These are phyloP conservation scores for Neria commutata DNA, from an alignment of 2,888 invertebrate species.

Conservation along the genomic window DNA sequence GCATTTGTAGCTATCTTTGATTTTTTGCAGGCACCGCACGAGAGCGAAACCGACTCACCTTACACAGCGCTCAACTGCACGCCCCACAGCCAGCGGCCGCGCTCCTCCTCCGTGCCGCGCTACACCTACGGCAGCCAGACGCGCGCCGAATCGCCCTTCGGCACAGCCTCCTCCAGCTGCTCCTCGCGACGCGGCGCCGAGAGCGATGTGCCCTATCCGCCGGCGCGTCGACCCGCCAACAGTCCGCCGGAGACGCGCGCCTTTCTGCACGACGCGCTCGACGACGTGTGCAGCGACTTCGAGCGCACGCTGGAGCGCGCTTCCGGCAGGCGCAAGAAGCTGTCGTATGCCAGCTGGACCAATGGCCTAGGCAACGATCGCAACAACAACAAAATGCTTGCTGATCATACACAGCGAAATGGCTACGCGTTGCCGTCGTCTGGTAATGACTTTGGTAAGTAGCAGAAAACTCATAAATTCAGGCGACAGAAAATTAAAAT, in stretches of 20 bases:
- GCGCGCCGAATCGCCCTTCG: constrained; percentile 52
- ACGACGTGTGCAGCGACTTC: constrained; percentile 73
- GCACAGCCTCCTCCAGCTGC: constrained; percentile 54
- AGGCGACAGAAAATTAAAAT: not conserved
- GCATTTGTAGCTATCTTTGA: constrained; percentile 6
- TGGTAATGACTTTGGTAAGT: constrained; percentile 53
- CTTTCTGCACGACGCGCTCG: constrained; percentile 63
- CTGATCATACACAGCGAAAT: constrained; percentile 35
- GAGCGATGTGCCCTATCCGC: constrained; percentile 38
- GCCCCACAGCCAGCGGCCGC: constrained; percentile 37
- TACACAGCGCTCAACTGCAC: constrained; percentile 33
- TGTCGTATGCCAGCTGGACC: constrained; percentile 15
- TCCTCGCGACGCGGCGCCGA: constrained; percentile 51
- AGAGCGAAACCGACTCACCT: constrained; percentile 59
- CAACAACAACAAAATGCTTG: constrained; percentile 47
- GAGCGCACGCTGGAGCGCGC: constrained; percentile 71
- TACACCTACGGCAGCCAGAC: constrained; percentile 44
- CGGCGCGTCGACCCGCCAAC: constrained; percentile 37
- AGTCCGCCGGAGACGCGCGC: constrained; percentile 60
- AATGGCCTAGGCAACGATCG: constrained; percentile 46
- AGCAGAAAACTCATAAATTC: constrained; percentile 1
- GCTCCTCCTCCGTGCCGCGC: constrained; percentile 54
- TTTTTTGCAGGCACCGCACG: constrained; percentile 49
- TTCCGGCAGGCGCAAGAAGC: constrained; percentile 55
- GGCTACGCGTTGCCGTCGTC: constrained; percentile 45